Evolutionary conservation across 2,797 vertebrate species (phyloP), one percentile per base, ranked within the genome.

Genomic region (Sylvia borin): DNA sequence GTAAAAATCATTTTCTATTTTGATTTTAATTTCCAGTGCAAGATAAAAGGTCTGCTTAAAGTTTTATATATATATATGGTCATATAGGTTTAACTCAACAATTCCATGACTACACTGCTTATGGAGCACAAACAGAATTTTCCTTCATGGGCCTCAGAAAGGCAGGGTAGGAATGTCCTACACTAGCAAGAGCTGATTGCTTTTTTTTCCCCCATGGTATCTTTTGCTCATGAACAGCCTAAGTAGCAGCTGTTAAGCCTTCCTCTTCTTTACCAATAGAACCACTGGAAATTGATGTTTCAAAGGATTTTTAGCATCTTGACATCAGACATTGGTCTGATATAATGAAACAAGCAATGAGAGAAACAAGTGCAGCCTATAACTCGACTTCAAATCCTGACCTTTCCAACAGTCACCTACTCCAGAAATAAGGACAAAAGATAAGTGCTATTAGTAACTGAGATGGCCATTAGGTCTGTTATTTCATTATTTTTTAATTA

Each of bases 11-110:
- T 64, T 81, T 64, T 34, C 1, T 21, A 47, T 34, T 16, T 11
- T 4, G 0, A 12, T 57, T 82, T 77, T 40, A 31, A 16, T 47
- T 51, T 40, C 2, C 27, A 71, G 4, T 3, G 2, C 12, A 68
- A 77, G 14, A 26, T 2, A 27, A 3, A 7, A 73, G 57, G 4
- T 2, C 16, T 81, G 2, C 7, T 21, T 68, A 57, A 60, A 68
- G 2, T 21, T 18, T 36, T 15, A 13, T 5, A 24, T 24, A 6
- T 24, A 6, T 2, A 16, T 7, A 13, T 3, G 2, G 5, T 38
- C 7, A 45, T 24, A 70, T 51, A 16, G 1, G 7, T 54, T 79
- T 85, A 68, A 42, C 9, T 36, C 31, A 58, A 13, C 2, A 3
- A 10, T 58, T 51, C 21, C 8, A 26, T 7, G 31, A 53, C 19